Percentiles rank a stretch among this genome's conserved stretches.
Evolutionary conservation across 2,888 invertebrate genomes (phyloP).

Genomic region (Macrophya annulata): DNA sequence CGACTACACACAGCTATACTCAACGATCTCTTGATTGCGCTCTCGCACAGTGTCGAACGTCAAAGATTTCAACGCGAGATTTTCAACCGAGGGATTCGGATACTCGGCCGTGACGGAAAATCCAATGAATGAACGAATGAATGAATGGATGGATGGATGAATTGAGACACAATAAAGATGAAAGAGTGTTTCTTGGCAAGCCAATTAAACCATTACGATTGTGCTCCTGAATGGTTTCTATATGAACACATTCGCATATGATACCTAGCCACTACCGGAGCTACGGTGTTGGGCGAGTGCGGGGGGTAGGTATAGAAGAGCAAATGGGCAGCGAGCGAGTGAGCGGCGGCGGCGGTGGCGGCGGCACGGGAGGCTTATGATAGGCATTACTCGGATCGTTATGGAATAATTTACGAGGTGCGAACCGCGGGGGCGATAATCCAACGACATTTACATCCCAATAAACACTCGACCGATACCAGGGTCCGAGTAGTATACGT

Average conservation of each 20-base stretch:
- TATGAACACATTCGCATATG: not conserved
- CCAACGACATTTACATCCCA: constrained; percentile 80
- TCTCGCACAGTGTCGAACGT: constrained; percentile 52
- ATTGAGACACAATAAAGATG: not conserved
- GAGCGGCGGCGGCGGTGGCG: constrained; percentile 70
- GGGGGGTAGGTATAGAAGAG: not conserved
- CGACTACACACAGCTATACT: constrained; percentile 54
- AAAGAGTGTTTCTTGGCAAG: not conserved
- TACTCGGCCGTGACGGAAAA: not conserved
- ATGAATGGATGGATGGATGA: not conserved
- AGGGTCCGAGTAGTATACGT: constrained; percentile 11
- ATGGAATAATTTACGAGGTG: constrained; percentile 79
- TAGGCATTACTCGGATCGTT: constrained; percentile 79
- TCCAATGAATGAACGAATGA: constrained; percentile 1
- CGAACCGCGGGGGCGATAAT: constrained; percentile 79
- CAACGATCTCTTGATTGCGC: constrained; percentile 48
- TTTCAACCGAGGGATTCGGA: not conserved
- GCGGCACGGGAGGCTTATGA: constrained; percentile 77
- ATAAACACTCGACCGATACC: constrained; percentile 76
- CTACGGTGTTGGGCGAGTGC: constrained; percentile 4
- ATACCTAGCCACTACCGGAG: not conserved
- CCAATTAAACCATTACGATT: not conserved
- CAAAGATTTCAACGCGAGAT: constrained; percentile 30
- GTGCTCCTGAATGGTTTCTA: not conserved
- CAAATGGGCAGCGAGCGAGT: constrained; percentile 54